These are phyloP conservation scores for Oreonectes daqikongensis DNA, from an alignment of 2,797 vertebrate species.

Conservation along the genomic window DNA sequence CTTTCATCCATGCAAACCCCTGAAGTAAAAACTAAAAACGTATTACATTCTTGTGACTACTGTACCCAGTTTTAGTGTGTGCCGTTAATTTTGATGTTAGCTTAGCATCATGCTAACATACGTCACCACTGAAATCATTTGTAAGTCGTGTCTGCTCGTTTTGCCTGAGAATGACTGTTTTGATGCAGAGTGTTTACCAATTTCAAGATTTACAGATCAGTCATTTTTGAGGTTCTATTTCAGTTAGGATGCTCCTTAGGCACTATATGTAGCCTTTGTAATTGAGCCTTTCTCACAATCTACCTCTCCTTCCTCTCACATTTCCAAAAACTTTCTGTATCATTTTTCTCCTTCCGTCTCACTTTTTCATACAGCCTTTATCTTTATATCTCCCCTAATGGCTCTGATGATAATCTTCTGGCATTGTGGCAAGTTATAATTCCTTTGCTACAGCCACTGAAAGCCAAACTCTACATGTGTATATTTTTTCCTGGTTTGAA, in stretches of 20 bases:
- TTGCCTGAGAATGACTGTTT: too few relatives aligned
- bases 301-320: background rate
- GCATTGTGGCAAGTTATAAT: conserved; percentile 34
- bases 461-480: conserved; percentile 36
- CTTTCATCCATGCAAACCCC: too few relatives aligned
- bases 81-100: background rate
- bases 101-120: background rate
- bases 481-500: conserved; percentile 68
- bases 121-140: too few relatives aligned
- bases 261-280: background rate
- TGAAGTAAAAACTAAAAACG: too few relatives aligned
- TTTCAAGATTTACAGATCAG: too few relatives aligned
- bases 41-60: too few relatives aligned
- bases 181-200: too few relatives aligned
- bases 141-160: too few relatives aligned
- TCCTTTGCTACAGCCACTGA: conserved; percentile 2
- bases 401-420: conserved; percentile 14
- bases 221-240: background rate
- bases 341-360: background rate
- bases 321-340: background rate
- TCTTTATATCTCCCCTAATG: conserved; percentile 1
- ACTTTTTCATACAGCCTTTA: background rate
- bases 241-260: background rate
- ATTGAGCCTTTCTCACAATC: too few relatives aligned
- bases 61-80: background rate